Base-by-base conservation (phyloP, 2,888 invertebrate genomes). In the Pandemis corylana region DNA sequence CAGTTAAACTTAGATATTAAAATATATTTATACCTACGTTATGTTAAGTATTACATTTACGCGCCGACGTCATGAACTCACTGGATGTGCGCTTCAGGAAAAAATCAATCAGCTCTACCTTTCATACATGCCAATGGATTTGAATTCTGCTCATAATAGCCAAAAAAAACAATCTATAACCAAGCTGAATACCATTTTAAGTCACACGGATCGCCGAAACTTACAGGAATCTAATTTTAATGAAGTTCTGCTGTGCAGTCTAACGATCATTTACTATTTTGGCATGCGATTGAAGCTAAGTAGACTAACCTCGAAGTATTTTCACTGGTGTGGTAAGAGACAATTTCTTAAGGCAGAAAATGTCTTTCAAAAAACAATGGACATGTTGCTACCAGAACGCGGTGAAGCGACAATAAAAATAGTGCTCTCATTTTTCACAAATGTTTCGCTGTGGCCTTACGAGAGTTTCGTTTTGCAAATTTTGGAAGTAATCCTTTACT, bases 241-340 rank as follows among this genome's bases (percentile, higher is more conserved):
- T n/a, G 83, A 87, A 13, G 61, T 91, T 0, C 65, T 90, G 0
- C 62, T 84, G n/a, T 88, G 89, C 70, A 80, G 89, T n/a, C 75
- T 91, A 28, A 86, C 87, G 0, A 59, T 87, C 10, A 78, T 90
- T 0, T 90, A 89, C 75, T 90, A 86, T 75, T 91, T 90, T 69
- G 91, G 90, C 2, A 90, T 90, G 90, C 80, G 85, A 7, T 76
- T 91, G 7, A 90, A 88, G 81, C 66, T 87, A n/a, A 86, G 80
- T 56, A 80, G 76, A 63, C 67, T 84, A 0, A 82, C 79, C 2
- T 84, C 87, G 0, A 82, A 76, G 51, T 79, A 79, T 74, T 84
- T 85, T 83, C 76, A 79, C 66, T 85, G 85, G 83, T 84, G 82
- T 44, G 83, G 82, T 0, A 84, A 82, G 65, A 83, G 84, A 71